Evolutionary conservation across 2,113 vertebrate species (phyloP).

Genomic region (Toxotes jaculatrix): DNA sequence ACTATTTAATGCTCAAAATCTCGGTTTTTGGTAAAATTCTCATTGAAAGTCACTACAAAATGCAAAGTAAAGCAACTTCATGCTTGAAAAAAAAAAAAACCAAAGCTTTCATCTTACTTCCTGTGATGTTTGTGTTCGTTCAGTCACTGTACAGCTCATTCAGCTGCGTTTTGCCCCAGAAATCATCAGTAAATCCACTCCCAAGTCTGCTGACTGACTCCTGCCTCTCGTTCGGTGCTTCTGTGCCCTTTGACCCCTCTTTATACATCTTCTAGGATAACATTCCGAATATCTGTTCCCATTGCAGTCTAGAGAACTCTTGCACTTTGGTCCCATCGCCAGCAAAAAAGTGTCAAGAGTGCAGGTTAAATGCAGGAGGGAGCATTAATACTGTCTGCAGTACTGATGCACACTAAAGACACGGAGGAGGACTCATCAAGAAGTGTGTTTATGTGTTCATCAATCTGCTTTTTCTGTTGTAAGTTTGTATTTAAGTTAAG

Average conservation of each 20-base stretch:
- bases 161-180: neutral
- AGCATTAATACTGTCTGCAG: neutral
- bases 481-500: neutral
- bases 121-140: no score
- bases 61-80: no score
- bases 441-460: neutral
- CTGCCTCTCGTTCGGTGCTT: neutral
- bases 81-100: no score
- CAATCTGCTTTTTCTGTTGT: neutral
- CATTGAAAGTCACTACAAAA: no score
- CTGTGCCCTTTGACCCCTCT: neutral
- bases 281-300: neutral
- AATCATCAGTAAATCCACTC: neutral
- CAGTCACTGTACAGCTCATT: neutral
- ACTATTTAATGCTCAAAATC: no score
- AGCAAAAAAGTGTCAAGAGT: neutral
- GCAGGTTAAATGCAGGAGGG: neutral
- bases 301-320: neutral
- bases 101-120: no score
- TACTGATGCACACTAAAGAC: neutral
- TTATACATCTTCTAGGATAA: neutral
- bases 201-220: neutral
- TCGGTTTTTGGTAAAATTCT: no score
- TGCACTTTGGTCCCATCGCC: slow-evolving; percentile 16
- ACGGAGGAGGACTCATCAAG: neutral